A percentile compares a stretch with the other conserved stretches of the same genome.
phyloP scores from a whole-genome alignment of 2,888 invertebrate genomes.

The Thereva nobilitata region DNA sequence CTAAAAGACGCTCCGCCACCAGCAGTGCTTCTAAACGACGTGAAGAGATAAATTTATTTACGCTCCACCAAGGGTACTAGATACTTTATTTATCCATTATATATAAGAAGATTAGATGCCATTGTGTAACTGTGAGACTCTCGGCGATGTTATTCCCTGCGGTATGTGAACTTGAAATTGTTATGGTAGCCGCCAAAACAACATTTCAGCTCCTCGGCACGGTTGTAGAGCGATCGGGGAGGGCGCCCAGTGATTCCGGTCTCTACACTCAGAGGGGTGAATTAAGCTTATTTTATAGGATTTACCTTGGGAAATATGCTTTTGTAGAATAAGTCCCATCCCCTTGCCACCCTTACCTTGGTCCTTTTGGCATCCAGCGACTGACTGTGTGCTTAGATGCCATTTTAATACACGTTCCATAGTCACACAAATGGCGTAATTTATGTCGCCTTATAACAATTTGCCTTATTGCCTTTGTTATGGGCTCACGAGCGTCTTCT shows the following conservation, averaged over 20 bases:
- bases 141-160: conserved; percentile 13
- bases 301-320: conserved; percentile 41
- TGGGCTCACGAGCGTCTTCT: conserved; percentile 38
- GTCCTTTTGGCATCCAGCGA: too few species aligned
- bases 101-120: conserved; percentile 37
- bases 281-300: conserved; percentile 41
- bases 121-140: conserved; percentile 26
- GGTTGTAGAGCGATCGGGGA: conserved; percentile 13
- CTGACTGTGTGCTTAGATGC: conserved; percentile 26
- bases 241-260: conserved; percentile 5
- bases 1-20: conserved; percentile 10
- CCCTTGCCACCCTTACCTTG: conserved; percentile 4
- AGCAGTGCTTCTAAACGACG: conserved; percentile 26
- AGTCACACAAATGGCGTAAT: conserved; percentile 42
- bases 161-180: conserved; percentile 40
- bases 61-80: conserved; percentile 21
- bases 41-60: conserved; percentile 33
- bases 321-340: conserved; percentile 25
- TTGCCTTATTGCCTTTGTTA: conserved; percentile 42
- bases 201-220: conserved; percentile 28
- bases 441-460: conserved; percentile 42
- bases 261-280: conserved; percentile 2
- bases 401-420: conserved; percentile 36
- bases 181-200: conserved; percentile 40
- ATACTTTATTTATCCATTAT: conserved; percentile 32